Evolutionary conservation across 2,888 invertebrate species (phyloP).

Genomic region (Myathropa florea): DNA sequence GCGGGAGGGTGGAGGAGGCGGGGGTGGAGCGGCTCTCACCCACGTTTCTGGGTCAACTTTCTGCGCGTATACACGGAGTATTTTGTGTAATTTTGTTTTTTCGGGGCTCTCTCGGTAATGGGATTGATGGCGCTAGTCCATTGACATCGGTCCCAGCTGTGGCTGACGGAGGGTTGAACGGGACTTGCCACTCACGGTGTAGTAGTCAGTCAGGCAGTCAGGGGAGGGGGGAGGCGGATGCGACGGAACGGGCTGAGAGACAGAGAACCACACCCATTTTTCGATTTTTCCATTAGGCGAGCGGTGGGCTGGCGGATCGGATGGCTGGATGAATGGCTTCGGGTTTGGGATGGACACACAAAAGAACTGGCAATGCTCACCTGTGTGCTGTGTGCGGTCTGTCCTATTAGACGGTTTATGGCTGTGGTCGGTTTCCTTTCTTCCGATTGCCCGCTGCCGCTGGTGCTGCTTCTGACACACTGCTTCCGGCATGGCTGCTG

Average conservation of each 20-base stretch:
- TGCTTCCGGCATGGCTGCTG: neutral
- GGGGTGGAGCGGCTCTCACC: neutral
- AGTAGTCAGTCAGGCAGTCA: conserved; percentile 18
- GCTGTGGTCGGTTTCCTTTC: conserved; percentile 41
- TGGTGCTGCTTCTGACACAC: neutral
- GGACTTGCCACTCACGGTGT: conserved; percentile 17
- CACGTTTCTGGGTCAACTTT: conserved; percentile 61
- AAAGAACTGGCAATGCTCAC: conserved; percentile 16
- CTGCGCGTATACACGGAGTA: conserved; percentile 29
- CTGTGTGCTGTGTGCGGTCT: conserved; percentile 30
- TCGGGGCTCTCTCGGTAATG: neutral
- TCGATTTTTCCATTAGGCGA: conserved; percentile 65
- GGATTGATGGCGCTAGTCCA: conserved; percentile 32
- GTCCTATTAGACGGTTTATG: conserved; percentile 49
- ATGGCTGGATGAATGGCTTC: neutral
- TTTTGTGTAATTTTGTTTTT: conserved; percentile 1
- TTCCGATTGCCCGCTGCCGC: conserved; percentile 1
- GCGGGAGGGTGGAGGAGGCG: neutral
- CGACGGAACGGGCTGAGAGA: neutral
- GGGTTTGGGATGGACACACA: neutral
- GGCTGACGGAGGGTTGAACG: conserved; percentile 21
- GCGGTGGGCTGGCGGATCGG: conserved; percentile 1
- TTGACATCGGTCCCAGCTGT: conserved; percentile 38
- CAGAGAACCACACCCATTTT: conserved; percentile 62
- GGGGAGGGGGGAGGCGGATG: too few species aligned